Evolutionary conservation across 2,113 vertebrate genomes (phyloP), one percentile per base, ranked within the genome.

Genomic region (Nothocercus julius): DNA sequence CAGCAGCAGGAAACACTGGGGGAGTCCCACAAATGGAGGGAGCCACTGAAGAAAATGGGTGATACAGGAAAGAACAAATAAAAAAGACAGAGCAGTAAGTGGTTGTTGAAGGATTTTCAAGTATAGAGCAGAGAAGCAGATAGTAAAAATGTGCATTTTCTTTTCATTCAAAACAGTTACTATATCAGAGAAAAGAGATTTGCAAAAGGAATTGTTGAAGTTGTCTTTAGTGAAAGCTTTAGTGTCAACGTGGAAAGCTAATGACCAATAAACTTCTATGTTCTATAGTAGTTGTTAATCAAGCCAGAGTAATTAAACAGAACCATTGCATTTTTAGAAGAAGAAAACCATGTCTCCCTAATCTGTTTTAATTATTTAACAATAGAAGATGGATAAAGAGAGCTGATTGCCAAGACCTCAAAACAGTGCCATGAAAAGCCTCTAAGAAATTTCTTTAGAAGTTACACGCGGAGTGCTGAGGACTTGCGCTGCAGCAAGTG

Each of bases 1-100:
- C 16, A 27, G 3, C 24, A 3, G 42, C 4, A 0, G 4, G 6
- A 54, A 25, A 67, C 3, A 11, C 1, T 22, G 82, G n/a, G 67
- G 21, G n/a, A 11, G 49, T 61, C 79, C 21, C n/a, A 7, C n/a
- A 9, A 32, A 4, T 19, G 53, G 38, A 87, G 66, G 78, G 58
- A 72, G 25, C 82, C 44, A 58, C 63, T 40, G 82, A 7, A 49
- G 62, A 24, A 69, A 83, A 30, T 12, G 2, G 53, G 21, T 54
- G 53, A 28, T 30, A 9, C 9, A 14, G 13, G 25, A 27, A 27
- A 53, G 13, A 53, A 27, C 24, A 27, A 53, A 11, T 49, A 25
- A 56, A 44, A 66, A 44, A 9, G 28, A 24, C 42, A 36, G 58
- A 59, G 4, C 77, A 69, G 77, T 4, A 7, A 73, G 54, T 45